Evolutionary conservation across 64 coral and sea anemone species (phyloP), one percentile per base, ranked within the genome.

Genomic region (Porites australiensis): DNA sequence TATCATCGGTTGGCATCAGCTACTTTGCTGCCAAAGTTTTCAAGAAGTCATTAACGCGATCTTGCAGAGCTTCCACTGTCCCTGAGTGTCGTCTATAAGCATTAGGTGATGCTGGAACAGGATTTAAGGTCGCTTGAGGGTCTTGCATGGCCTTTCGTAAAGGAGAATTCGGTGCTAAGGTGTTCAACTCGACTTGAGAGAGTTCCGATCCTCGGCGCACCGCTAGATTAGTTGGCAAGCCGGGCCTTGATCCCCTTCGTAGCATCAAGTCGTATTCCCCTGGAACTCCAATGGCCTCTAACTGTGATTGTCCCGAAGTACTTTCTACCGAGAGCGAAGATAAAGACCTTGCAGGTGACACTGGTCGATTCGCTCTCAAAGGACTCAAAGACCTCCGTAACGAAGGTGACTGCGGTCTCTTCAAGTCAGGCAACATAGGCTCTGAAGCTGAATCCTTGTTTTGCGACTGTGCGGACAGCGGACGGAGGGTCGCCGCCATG

Each of bases 41-140:
- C 19, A 84, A 84, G 45, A 84, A 84, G 16, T 84, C 81, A 84
- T 84, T 63, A 6, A 84, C 81, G n/a, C 81, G 61, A 54, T 45
- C 81, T 47, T 84, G 81, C 48, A 84, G 22, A 68, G 61, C 61
- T 46, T 84, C 81, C 14, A 65, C 63, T 0, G 61, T 65, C 8
- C 8, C 81, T 8, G 81, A 84, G 47, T 84, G 81, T 18, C 62
- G 67, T 13, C 62, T 20, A 16, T 70, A 84, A 6, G 11, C 81
- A 12, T 48, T 84, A 4, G 81, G 81, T 16, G 81, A 84, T 5
- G 48, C 81, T 10, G 81, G 81, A 67, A 63, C 43, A 22, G 81
- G 81, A 18, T 84, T 84, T 46, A 84, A 63, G 8, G 81, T 84
- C 2, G 81, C 62, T 84, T 84, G 61, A 68, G 81, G 81, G 81